Base-by-base conservation (phyloP, 1,140 invertebrate genomes). In the Drosophila nebulosa region DNA sequence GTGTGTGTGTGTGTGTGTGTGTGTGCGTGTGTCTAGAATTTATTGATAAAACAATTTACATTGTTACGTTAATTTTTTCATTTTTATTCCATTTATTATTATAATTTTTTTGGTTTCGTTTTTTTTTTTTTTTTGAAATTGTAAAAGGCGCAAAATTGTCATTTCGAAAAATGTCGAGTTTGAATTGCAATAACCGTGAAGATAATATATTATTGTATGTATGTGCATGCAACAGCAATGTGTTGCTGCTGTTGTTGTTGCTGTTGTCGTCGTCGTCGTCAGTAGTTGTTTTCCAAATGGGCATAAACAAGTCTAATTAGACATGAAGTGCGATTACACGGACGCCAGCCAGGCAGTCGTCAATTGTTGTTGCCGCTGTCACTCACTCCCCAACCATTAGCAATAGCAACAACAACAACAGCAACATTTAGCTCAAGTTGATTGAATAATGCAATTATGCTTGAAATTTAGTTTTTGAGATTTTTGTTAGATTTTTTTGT, bases 281-380 rank as follows among this genome's bases (percentile, higher is more conserved):
- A 57, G 61, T 14, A 73, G 68, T 39, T 67, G 64, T 77, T 80
- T 88, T 88, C 66, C 78, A 88, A 88, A 88, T 83, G 79, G 83
- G 83, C 78, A 88, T 88, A 88, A 88, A 88, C 83, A 88, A 88
- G 83, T 79, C 83, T 88, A 88, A 88, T 88, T 88, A 88, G 83
- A 88, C 83, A 83, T 88, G 83, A 88, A 88, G 83, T 88, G 83
- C 83, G 83, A 88, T 88, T 86, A 86, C 83, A 86, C 83, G 78
- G 74, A 78, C 81, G 78, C 77, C 81, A 85, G 78, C 77, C 81
- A 85, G 65, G 74, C 81, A 85, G 73, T 74, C 77, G 73, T 69
- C 62, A 58, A 64, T 51, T 58, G 73, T 76, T 57, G 72, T 69
- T 65, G 39, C 9, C 10, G 39, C 21, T 46, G 75, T 68, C 81